These are phyloP conservation scores for Aphaenogaster ashmeadi DNA, from an alignment of 1,140 invertebrate species.

Conservation along the genomic window DNA sequence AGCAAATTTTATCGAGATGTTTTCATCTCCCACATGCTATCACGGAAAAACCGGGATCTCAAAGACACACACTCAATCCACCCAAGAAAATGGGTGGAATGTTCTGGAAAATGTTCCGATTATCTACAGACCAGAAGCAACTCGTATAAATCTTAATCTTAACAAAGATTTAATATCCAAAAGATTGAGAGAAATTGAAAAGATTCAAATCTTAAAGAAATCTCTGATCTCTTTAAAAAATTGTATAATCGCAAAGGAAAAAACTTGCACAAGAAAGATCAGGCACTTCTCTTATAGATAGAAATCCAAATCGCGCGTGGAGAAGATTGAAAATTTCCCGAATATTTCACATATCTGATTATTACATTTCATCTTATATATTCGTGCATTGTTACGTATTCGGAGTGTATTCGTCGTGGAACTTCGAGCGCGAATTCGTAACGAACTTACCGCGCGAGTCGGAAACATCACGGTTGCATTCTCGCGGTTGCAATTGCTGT, in stretches of 20 bases:
- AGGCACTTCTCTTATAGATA: neutral
- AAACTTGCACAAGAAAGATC: neutral
- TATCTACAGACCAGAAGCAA: neutral
- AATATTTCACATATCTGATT: neutral
- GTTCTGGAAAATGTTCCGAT: neutral
- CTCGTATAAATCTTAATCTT: neutral
- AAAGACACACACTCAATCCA: neutral
- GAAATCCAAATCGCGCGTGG: neutral
- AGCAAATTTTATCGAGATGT: slow-evolving; percentile 30
- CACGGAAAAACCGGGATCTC: neutral
- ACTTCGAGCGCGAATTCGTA: slow-evolving; percentile 32
- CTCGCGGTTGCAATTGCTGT: slow-evolving; percentile 1
- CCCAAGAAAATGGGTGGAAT: neutral
- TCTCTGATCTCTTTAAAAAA: neutral
- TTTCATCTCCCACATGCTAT: neutral
- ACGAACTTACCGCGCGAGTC: slow-evolving; percentile 30
- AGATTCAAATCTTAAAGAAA: neutral
- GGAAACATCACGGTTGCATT: slow-evolving; percentile 13
- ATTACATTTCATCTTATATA: neutral
- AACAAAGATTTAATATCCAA: slow-evolving; percentile 1
- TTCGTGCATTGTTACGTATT: neutral
- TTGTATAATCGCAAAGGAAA: neutral
- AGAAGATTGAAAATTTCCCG: neutral
- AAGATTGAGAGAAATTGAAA: neutral
- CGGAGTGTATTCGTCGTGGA: neutral